These are phyloP conservation scores for Taxidea taxus DNA, from an alignment of 2,113 vertebrate genomes.

Conservation along the genomic window DNA sequence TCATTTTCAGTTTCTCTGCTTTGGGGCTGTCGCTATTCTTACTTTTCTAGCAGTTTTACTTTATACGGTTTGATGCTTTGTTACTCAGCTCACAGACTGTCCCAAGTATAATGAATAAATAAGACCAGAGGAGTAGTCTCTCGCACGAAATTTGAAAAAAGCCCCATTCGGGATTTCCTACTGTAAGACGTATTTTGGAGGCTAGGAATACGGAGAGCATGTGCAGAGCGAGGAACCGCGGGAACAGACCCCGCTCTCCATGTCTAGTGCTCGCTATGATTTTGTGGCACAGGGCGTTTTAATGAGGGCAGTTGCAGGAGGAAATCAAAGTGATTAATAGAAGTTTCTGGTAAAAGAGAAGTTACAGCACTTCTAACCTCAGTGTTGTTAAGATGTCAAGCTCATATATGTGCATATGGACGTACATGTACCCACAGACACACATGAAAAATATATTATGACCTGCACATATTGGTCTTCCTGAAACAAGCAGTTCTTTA, in stretches of 20 bases:
- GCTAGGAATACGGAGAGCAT: rapidly evolving
- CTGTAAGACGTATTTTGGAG: background rate
- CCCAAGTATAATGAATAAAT: background rate
- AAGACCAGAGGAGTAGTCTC: background rate
- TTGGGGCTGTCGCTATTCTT: background rate
- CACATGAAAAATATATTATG: background rate
- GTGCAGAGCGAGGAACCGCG: rapidly evolving
- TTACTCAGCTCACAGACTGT: background rate
- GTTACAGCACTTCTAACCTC: background rate
- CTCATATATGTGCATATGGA: background rate
- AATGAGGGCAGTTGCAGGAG: background rate
- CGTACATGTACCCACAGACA: rapidly evolving
- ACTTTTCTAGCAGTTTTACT: background rate
- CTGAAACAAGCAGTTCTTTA: background rate
- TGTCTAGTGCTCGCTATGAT: background rate
- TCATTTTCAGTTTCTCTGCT: background rate
- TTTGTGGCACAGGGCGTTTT: rapidly evolving
- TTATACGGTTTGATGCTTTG: background rate
- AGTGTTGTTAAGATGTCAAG: background rate
- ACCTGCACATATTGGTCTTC: background rate
- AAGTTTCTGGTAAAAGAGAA: background rate
- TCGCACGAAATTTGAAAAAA: background rate
- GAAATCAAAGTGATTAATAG: background rate
- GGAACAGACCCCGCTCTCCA: background rate
- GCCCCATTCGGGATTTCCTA: background rate